phyloP scores from a whole-genome alignment of 2,888 invertebrate species.

The Petrolisthes cinctipes region DNA sequence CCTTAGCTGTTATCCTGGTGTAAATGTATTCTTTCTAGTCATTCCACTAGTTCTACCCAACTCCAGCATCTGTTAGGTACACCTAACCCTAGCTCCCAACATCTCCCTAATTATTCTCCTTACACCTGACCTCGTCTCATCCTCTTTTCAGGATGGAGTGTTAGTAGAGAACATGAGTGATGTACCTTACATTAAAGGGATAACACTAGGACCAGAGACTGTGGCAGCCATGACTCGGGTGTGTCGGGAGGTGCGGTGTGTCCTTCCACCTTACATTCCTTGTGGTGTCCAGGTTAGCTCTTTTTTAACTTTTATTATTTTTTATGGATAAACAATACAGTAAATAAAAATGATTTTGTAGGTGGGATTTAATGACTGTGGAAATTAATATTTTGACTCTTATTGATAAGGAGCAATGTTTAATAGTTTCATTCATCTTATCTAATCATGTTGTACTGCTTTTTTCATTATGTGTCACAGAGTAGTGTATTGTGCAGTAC shows the following conservation, averaged over 20 bases:
- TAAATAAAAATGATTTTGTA: too few relatives aligned
- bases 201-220: slow-evolving; percentile 77
- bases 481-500: too few relatives aligned
- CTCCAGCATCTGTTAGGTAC: neutral
- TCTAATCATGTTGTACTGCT: too few relatives aligned
- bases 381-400: too few relatives aligned
- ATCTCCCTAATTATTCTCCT: neutral
- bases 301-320: neutral
- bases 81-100: neutral
- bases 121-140: neutral
- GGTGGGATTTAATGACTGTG: too few relatives aligned
- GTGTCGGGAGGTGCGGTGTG: slow-evolving; percentile 75
- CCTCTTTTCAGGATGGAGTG: slow-evolving; percentile 76
- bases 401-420: too few relatives aligned
- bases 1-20: too few relatives aligned
- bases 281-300: slow-evolving; percentile 76
- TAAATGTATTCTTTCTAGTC: too few relatives aligned
- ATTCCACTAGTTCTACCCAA: too few relatives aligned
- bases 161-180: slow-evolving; percentile 86
- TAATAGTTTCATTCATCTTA: too few relatives aligned
- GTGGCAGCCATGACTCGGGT: slow-evolving; percentile 79
- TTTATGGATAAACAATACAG: too few relatives aligned
- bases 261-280: slow-evolving; percentile 72
- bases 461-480: too few relatives aligned
- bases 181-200: slow-evolving; percentile 77